Percentiles rank a stretch among this genome's conserved stretches.
Conservation (phyloP, 2,888 invertebrate genomes). For the Scelioninae gen. 1 region DNA sequence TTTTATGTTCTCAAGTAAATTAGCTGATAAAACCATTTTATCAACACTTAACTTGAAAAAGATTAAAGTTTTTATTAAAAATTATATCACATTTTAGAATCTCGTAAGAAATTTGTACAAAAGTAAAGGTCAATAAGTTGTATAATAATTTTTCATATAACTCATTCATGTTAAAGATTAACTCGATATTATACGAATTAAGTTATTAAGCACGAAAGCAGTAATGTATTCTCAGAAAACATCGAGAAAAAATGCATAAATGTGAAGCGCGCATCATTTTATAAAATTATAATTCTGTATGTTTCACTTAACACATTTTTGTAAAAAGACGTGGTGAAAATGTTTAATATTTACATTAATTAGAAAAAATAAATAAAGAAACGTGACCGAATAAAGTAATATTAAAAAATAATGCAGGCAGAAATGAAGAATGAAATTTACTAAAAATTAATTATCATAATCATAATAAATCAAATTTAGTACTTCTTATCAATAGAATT, state of each 20-base stretch:
- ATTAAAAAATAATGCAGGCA: not conserved
- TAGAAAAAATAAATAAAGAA: not conserved
- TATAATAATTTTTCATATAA: not conserved
- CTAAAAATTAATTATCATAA: not conserved
- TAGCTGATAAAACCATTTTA: constrained; percentile 4
- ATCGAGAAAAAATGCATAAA: constrained; percentile 2
- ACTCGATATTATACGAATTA: not conserved
- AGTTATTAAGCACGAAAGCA: constrained; percentile 2
- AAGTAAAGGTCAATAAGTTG: not conserved
- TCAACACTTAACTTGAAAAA: not conserved
- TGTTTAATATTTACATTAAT: not conserved
- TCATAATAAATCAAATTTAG: no score
- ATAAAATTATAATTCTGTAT: not conserved
- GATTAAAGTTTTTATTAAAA: not conserved
- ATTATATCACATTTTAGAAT: not conserved
- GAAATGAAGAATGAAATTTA: not conserved
- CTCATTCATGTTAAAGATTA: not conserved
- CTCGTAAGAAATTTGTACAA: not conserved
- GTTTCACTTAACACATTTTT: not conserved
- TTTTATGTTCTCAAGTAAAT: not conserved
- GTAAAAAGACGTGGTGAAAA: not conserved
- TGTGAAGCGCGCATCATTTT: not conserved
- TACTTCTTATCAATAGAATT: no score
- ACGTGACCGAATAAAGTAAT: not conserved
- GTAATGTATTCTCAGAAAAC: not conserved